Base-by-base conservation (phyloP, 2,797 vertebrate genomes). In the Dromococcyx pavoninus region DNA sequence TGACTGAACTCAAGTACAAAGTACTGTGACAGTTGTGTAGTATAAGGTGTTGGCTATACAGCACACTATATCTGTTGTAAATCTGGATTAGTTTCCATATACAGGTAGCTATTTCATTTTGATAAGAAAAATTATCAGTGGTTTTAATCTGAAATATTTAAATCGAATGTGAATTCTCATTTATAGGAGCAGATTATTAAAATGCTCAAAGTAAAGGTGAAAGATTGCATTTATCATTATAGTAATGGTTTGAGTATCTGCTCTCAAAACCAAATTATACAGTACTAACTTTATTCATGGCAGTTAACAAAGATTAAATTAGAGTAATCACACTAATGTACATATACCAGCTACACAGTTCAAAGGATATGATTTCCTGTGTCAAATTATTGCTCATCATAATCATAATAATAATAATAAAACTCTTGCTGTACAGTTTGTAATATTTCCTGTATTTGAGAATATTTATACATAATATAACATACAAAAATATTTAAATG, bases 301-400 rank as follows among this genome's bases (percentile, higher is more conserved):
- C 73, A 89, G 46, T 89, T 72, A 94, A 83, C 30, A 58, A 83
- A 82, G 75, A 86, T 78, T 43, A 86, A 86, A 86, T 86, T 92
- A 94, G 97, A 93, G 88, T 89, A 94, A 92, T 96, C 91, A 88
- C 53, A 71, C 73, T 97, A 94, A 86, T 93, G 89, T 96, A 91
- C 71, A 94, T 91, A 89, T 81, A 91, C 80, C 61, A 94, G 76
- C 87, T 94, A 96, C 82, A 65, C 81, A 70, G 69, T 91, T 98
- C 98, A 99, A 98, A 97, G 98, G 98, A 98, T 98, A 95, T 32
- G 30, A 77, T 95, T 97, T 99, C 98, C 98, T 98, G 98, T 98
- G 98, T 98, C 97, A 91, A 76, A 60, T 95, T 67, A 72, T 69
- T 77, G 74, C 61, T 90, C 33, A 54, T 76, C 94, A 41, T 41